Conservation (phyloP, 2,797 vertebrate genomes). For the Hephaestus fuliginosus region DNA sequence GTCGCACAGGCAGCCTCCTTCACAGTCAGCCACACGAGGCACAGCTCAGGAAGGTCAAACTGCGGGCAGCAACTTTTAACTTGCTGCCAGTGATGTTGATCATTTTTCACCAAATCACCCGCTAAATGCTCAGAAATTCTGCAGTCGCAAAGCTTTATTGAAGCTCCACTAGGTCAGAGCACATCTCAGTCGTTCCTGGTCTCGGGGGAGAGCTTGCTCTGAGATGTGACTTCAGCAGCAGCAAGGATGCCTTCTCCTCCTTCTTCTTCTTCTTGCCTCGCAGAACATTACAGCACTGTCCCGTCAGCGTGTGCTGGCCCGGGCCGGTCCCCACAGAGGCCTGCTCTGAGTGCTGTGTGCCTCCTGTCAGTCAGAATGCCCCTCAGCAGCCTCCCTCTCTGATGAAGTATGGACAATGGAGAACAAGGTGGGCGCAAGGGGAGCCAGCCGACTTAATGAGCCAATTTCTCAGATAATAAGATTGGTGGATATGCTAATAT, state of each 20-base stretch:
- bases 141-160: constrained; percentile 39
- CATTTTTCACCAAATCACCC: constrained; percentile 43
- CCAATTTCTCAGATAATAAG: constrained; percentile 92
- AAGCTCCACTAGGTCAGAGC: constrained; percentile 43
- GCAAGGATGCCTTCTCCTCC: constrained; percentile 46
- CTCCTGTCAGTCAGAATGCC: constrained; percentile 86
- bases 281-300: constrained; percentile 49
- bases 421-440: constrained; percentile 88
- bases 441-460: constrained; percentile 89
- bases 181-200: constrained; percentile 25
- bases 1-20: constrained; percentile 38
- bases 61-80: constrained; percentile 55
- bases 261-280: constrained; percentile 9
- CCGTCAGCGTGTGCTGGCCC: constrained; percentile 46
- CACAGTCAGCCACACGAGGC: constrained; percentile 19
- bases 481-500: constrained; percentile 93
- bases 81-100: constrained; percentile 46
- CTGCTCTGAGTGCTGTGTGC: constrained; percentile 58
- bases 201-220: constrained; percentile 43
- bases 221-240: constrained; percentile 54
- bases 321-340: constrained; percentile 65
- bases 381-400: constrained; percentile 80
- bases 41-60: constrained; percentile 65
- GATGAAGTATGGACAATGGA: constrained; percentile 88
- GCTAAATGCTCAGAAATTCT: constrained; percentile 30